Conservation (phyloP, 2,113 vertebrate genomes). For the Gnathonemus echidnorhynchus region DNA sequence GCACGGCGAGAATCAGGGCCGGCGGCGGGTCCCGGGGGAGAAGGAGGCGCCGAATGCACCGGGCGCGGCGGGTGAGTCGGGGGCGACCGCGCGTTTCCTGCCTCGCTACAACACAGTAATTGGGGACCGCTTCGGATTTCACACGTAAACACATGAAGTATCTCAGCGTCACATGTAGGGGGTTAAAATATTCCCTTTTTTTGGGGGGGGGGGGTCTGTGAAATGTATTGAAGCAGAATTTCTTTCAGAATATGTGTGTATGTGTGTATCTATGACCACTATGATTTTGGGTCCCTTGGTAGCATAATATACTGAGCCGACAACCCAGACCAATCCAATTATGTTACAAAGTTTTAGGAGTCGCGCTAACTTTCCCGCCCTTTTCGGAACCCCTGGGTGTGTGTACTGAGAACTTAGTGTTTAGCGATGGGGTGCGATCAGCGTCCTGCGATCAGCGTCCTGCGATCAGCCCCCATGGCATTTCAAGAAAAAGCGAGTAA, state of each 20-base stretch:
- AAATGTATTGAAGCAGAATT: background rate
- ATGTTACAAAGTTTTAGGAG: background rate
- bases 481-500: background rate
- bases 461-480: background rate
- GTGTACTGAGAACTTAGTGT: background rate
- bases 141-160: background rate
- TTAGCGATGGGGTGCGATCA: background rate
- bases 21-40: constrained; percentile 10
- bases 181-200: background rate
- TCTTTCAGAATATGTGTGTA: background rate
- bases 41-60: too few species aligned
- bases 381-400: background rate
- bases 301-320: background rate
- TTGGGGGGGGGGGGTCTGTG: too few species aligned
- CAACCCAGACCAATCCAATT: background rate
- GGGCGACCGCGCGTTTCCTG: background rate
- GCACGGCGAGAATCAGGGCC: constrained; percentile 37
- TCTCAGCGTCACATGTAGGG: background rate
- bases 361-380: background rate
- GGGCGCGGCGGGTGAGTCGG: constrained; percentile 50
- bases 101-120: background rate
- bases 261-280: background rate
- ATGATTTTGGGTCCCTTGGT: background rate
- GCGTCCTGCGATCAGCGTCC: background rate
- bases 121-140: background rate